Conservation (phyloP, 2,888 invertebrate species). For the Agrochola lota region DNA sequence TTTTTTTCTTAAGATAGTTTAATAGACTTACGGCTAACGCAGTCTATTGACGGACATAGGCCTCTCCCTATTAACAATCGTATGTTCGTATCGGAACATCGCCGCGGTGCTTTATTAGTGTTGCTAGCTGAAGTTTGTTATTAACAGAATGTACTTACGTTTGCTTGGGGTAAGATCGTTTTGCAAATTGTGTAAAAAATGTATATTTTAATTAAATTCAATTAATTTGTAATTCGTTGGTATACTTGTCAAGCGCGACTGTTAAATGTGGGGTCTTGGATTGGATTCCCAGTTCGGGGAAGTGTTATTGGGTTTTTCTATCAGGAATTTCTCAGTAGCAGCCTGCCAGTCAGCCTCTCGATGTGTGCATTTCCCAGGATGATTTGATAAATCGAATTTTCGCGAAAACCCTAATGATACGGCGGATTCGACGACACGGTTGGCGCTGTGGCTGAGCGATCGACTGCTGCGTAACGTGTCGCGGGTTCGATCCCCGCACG, state of each 20-base stretch:
- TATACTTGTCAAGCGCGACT: background rate
- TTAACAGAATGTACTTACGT: slow-evolving; percentile 33
- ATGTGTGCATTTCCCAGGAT: background rate
- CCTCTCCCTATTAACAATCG: background rate
- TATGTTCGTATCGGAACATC: slow-evolving; percentile 47
- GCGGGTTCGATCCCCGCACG: too few species aligned
- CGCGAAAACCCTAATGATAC: too few species aligned
- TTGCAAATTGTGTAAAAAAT: slow-evolving; percentile 22
- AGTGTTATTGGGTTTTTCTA: background rate
- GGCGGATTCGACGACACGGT: too few species aligned
- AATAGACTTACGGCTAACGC: too few species aligned
- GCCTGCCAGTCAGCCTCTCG: background rate
- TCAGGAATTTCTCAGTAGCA: background rate
- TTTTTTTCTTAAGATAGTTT: too few species aligned
- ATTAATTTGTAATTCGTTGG: background rate
- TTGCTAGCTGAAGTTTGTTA: slow-evolving; percentile 54
- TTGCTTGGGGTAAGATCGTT: background rate
- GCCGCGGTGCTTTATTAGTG: slow-evolving; percentile 44
- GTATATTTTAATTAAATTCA: background rate
- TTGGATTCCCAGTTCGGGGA: background rate
- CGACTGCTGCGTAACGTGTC: too few species aligned
- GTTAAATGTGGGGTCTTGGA: background rate
- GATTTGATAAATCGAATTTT: too few species aligned
- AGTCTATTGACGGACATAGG: too few species aligned
- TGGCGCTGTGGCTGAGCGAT: too few species aligned